Evolutionary conservation across 2,888 invertebrate species (phyloP), one percentile per base, ranked within the genome.

Genomic region (Balanococcus diminutus): DNA sequence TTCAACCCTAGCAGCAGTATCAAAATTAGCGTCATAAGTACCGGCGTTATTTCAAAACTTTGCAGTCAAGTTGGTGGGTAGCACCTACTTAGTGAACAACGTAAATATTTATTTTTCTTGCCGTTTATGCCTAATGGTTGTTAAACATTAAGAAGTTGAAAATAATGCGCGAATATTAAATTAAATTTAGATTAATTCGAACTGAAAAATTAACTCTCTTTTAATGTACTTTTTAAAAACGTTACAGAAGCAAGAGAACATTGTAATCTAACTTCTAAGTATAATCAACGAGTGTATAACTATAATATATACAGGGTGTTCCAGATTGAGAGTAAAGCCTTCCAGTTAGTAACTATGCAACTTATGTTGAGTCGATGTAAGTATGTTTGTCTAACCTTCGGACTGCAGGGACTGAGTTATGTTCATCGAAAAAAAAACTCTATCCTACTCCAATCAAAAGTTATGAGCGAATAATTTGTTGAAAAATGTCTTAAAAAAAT

Each of bases 81-180:
- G 16, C 28, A n/a, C 14, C 28, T 67, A 25, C 28, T 67, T 67
- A 25, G 31, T 28, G 28, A 67, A 67, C 28, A 67, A 14, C 28
- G 67, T 67, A 67, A 67, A 67, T 67, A 67, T 67, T 67, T 67
- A 28, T 67, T 67, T 67, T 67, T 28, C 67, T 67, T 28, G 28
- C 28, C 67, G 67, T 67, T 67, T 28, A 67, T 67, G 28, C 67
- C 67, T 67, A 67, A 67, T 67, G 67, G 67, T 67, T 67, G 67
- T 67, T 31, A 67, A 67, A 67, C 67, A 67, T 67, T 28, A 67
- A 67, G 28, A 67, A 28, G 28, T 28, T 8, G 67, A 67, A 67
- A 67, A 28, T 67, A 28, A 67, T 67, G 28, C 16, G 28, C 16
- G 28, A 28, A 67, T 67, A 16, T 67, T 67, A 67, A 28, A 67